Conservation (phyloP, 2,888 invertebrate genomes). For the Hermaeophaga mercurialis region DNA sequence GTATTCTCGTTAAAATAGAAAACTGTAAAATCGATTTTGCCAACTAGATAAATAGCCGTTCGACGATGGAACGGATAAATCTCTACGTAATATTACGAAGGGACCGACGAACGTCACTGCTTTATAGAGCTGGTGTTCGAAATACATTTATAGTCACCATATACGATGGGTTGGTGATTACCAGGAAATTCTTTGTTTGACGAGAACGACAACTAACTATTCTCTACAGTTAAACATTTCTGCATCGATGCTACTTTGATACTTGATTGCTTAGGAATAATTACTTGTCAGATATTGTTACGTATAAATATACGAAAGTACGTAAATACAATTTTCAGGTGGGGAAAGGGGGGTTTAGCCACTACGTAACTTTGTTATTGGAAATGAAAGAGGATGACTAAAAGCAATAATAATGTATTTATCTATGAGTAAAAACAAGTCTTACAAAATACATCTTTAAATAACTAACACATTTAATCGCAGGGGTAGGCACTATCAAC, state of each 20-base stretch:
- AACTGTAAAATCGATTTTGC: conserved; percentile 36
- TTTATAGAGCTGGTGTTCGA: conserved; percentile 35
- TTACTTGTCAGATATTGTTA: no score
- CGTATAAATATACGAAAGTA: no score
- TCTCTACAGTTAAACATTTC: conserved; percentile 6
- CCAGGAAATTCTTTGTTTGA: conserved; percentile 30
- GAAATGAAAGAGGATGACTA: no score
- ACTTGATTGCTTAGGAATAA: no score
- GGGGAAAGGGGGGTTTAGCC: no score
- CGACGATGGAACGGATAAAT: conserved; percentile 26
- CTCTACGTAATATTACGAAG: conserved; percentile 1
- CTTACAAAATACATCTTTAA: no score
- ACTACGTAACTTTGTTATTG: no score
- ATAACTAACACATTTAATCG: no score
- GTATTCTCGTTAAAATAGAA: conserved; percentile 36
- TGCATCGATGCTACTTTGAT: background rate
- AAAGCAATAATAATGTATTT: no score
- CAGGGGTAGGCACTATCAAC: no score
- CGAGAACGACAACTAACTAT: conserved; percentile 19
- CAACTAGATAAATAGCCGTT: conserved; percentile 24
- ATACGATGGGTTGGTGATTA: conserved; percentile 32
- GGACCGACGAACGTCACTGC: conserved; percentile 20
- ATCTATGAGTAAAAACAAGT: no score
- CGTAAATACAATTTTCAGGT: no score
- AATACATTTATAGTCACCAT: conserved; percentile 29